These are phyloP conservation scores for Steatocranus sp. DNA, from an alignment of 2,797 vertebrate genomes.

Conservation along the genomic window DNA sequence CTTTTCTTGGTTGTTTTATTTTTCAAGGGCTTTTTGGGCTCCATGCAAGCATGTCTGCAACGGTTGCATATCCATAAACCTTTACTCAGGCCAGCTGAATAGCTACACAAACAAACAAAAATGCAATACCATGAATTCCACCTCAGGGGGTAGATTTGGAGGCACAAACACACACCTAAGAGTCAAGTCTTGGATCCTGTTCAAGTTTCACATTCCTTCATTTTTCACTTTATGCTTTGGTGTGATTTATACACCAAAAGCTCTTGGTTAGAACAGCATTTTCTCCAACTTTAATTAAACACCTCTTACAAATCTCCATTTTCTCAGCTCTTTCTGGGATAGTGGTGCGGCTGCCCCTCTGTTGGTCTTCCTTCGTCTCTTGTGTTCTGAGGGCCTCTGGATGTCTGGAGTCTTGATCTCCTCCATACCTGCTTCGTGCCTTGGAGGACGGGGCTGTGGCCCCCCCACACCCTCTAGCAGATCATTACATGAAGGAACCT, in stretches of 20 bases:
- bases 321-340: too few species aligned
- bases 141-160: accelerated
- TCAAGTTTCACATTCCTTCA: background rate
- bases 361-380: too few species aligned
- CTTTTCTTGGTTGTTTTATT: accelerated
- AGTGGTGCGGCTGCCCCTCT: too few species aligned
- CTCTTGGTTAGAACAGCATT: background rate
- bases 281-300: background rate
- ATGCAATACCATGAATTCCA: background rate
- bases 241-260: background rate
- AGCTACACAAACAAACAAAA: background rate
- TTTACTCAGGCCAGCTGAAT: background rate
- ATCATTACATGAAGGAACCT: too few species aligned
- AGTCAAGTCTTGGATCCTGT: background rate
- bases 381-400: too few species aligned
- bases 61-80: accelerated
- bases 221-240: background rate
- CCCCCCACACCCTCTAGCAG: too few species aligned
- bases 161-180: background rate
- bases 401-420: too few species aligned
- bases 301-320: background rate
- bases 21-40: background rate
- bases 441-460: too few species aligned
- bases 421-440: too few species aligned
- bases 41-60: background rate